phyloP scores from a whole-genome alignment of 2,888 invertebrate species.

The Eucriotettix oculatus region DNA sequence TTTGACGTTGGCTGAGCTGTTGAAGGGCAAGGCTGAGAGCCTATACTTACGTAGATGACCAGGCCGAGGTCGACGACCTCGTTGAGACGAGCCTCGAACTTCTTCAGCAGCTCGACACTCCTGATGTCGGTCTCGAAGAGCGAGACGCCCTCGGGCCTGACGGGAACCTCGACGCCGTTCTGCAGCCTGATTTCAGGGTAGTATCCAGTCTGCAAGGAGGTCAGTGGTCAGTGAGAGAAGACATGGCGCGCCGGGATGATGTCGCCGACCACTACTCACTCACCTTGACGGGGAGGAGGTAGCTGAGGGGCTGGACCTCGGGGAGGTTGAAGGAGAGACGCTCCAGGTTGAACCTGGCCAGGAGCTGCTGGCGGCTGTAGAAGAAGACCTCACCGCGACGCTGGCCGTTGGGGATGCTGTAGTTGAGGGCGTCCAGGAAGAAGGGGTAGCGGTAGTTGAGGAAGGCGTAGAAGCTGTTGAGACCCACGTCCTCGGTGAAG shows the following conservation, averaged over 20 bases:
- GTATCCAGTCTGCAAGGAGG: conserved; percentile 3
- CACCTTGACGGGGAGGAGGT: conserved; percentile 20
- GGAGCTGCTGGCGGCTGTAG: conserved; percentile 45
- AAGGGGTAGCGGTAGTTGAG: conserved; percentile 44
- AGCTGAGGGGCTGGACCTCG: conserved; percentile 42
- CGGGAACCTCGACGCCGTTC: conserved; percentile 40
- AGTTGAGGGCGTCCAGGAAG: conserved; percentile 37
- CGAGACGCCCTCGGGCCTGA: conserved; percentile 1
- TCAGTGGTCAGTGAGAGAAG: no score
- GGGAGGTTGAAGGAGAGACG: conserved; percentile 51
- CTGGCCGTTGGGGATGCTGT: conserved; percentile 26
- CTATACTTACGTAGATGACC: conserved; percentile 16
- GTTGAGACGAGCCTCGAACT: conserved; percentile 12
- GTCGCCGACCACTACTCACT: no score
- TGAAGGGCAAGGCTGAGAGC: no score
- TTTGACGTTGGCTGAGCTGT: no score
- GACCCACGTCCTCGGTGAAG: conserved; percentile 52
- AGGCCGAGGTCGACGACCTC: conserved; percentile 31
- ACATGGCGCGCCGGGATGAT: no score
- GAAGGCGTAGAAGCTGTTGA: conserved; percentile 48
- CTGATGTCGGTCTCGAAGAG: conserved; percentile 13
- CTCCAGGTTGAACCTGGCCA: conserved; percentile 57
- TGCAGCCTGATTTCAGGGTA: conserved; percentile 31
- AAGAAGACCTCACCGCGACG: conserved; percentile 24
- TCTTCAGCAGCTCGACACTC: conserved; percentile 18